Evolutionary conservation across 2,888 invertebrate genomes (phyloP), one percentile per base, ranked within the genome.

Genomic region (Drosophila parthenogenetica): DNA sequence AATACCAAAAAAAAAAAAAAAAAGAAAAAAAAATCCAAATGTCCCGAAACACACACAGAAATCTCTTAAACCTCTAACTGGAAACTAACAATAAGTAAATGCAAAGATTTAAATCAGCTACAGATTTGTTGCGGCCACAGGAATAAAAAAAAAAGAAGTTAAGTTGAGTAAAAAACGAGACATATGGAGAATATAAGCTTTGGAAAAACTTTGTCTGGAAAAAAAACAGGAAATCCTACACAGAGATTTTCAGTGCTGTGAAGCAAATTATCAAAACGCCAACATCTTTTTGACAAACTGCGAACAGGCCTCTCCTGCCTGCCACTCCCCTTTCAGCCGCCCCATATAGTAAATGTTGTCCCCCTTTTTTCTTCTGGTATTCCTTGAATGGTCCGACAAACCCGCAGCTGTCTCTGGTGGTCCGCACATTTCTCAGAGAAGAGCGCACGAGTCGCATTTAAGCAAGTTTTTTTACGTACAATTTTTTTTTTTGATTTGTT

Each of bases 241-340:
- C 89, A 84, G 48, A 51, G 69, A 58, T 61, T 72, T 70, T 65
- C 72, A 60, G 68, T 72, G 75, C 60, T 69, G 69, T 73, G 77
- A 72, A 70, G 80, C 76, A 85, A 77, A 90, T 90, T 90, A 90
- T 89, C 90, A 78, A 80, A 77, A 82, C 81, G 83, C 81, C 89
- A 89, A 90, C 82, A 82, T 82, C 82, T 82, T 82, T 82, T 82
- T 82, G 82, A 82, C 82, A 82, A 82, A 88, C 82, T 82, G 82
- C 82, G 70, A 88, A 88, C 81, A 65, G 78, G 29, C 58, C 58
- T 22, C 53, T 48, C 57, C 57, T 58, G 45, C 51, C 54, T 50
- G 48, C 35, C 17, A 17, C 2, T 35, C 45, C 43, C 40, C 35
- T 22, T 10, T 16, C 11, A n/a, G 25, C 1, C 57, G 5, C 25